These are phyloP conservation scores for Ifrita kowaldi DNA, from an alignment of 2,113 vertebrate species.

Conservation along the genomic window DNA sequence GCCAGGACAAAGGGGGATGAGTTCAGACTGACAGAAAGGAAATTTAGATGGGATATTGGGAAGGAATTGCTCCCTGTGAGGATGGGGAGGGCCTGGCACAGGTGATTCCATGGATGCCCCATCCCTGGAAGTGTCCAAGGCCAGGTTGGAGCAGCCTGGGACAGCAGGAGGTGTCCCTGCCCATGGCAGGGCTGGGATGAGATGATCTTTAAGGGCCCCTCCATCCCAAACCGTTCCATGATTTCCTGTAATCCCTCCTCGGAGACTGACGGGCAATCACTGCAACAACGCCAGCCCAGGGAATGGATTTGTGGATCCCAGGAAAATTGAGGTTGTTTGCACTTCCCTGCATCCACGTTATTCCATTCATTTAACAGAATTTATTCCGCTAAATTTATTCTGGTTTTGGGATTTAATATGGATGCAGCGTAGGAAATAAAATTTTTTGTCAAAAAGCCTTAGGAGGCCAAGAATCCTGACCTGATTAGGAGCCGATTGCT, in stretches of 20 bases:
- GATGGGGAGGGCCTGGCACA: not conserved
- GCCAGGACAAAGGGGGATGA: not conserved
- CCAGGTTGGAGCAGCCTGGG: not conserved
- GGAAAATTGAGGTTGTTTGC: not conserved
- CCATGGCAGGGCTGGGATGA: not conserved
- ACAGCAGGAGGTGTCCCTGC: not conserved
- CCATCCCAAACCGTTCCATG: not conserved
- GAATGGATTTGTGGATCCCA: not conserved
- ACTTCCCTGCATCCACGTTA: not conserved
- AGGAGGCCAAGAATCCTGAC: not conserved
- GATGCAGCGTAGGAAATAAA: accelerated
- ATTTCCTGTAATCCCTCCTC: not conserved
- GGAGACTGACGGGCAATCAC: accelerated
- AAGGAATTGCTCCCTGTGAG: accelerated
- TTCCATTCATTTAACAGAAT: not conserved
- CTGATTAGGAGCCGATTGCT: not conserved
- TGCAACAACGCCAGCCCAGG: accelerated
- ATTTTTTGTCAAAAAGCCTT: not conserved
- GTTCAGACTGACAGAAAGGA: not conserved
- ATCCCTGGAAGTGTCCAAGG: not conserved
- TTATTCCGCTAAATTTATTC: not conserved
- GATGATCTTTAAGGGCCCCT: not conserved
- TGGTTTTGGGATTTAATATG: accelerated
- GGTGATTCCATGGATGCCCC: not conserved
- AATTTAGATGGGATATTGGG: not conserved